These are phyloP conservation scores for Hipposideros larvatus DNA, from an alignment of 2,797 vertebrate species.

Conservation along the genomic window DNA sequence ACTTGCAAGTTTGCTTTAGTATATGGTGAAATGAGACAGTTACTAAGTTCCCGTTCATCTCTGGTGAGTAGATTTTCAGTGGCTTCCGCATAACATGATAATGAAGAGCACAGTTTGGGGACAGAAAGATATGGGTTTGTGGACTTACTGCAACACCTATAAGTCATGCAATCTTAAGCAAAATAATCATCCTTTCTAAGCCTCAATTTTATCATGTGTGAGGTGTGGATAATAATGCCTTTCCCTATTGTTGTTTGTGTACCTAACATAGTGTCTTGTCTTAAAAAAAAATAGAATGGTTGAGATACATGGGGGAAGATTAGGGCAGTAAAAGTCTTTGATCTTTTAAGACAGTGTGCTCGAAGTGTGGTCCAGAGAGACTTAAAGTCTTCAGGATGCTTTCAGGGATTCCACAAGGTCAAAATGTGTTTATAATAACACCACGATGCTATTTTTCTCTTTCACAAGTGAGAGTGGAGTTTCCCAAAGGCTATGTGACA, in stretches of 20 bases:
- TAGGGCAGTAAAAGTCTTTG: neutral
- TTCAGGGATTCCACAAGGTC: neutral
- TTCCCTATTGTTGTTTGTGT: neutral
- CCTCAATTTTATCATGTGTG: neutral
- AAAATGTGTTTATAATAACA: neutral
- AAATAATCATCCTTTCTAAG: neutral
- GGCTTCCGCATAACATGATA: neutral
- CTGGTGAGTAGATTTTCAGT: neutral
- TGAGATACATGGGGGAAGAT: neutral
- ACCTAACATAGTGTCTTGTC: neutral
- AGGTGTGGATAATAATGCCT: neutral
- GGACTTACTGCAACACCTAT: neutral
- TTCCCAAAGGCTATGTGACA: fast-evolving
- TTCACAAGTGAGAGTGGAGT: neutral
- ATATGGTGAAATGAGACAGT: neutral
- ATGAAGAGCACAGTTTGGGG: neutral
- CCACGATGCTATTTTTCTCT: neutral
- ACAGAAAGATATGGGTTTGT: neutral
- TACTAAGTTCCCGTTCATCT: neutral
- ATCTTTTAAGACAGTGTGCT: neutral
- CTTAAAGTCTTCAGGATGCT: neutral
- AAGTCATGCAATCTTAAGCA: neutral
- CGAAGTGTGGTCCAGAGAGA: neutral
- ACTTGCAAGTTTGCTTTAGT: neutral
- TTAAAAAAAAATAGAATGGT: neutral